Base-by-base conservation (phyloP, 2,113 vertebrate genomes). In the Siniperca chuatsi region DNA sequence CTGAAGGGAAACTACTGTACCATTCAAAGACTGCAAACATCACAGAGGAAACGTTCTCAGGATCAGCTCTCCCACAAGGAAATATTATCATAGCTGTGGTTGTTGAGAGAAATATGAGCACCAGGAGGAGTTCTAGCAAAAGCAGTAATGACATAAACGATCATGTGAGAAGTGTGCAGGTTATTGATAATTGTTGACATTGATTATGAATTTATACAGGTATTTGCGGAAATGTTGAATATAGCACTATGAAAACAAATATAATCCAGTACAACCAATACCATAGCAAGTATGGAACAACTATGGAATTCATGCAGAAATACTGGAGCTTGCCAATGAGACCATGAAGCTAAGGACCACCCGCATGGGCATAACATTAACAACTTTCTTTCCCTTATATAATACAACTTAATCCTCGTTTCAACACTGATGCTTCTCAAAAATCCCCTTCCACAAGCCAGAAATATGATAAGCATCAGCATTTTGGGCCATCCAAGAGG, bases 11-110 rank as follows among this genome's bases (percentile, higher is more conserved):
- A 68, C 76, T 68, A 78, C 70, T 57, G 75, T 72, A 75, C 54
- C 75, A 64, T 35, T 87, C 77, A 79, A 70, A 69, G n/a, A 62
- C 77, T 69, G 86, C 16, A 42, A 48, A 79, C 50, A 80, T 75
- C 70, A 61, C 48, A 79, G 40, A 76, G 68, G 48, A 85, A 89
- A 86, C 40, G 7, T 85, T 89, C 82, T 75, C 71, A 61, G 80
- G 79, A 86, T 86, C 62, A 54, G 73, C 61, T 83, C 79, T 73
- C 83, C 68, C 65, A 61, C 46, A 42, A 72, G 54, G 75, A 90
- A 91, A 92, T 82, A 82, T 86, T 72, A 79, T 84, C 66, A 75
- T 46, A 76, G 78, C 65, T 83, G n/a, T 25, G 84, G 71, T 70
- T 83, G 81, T 89, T 84, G 9, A 74, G 12, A 78, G 86, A 86